Evolutionary conservation across 2,888 invertebrate genomes (phyloP).

Genomic region (Thalpophila matura): DNA sequence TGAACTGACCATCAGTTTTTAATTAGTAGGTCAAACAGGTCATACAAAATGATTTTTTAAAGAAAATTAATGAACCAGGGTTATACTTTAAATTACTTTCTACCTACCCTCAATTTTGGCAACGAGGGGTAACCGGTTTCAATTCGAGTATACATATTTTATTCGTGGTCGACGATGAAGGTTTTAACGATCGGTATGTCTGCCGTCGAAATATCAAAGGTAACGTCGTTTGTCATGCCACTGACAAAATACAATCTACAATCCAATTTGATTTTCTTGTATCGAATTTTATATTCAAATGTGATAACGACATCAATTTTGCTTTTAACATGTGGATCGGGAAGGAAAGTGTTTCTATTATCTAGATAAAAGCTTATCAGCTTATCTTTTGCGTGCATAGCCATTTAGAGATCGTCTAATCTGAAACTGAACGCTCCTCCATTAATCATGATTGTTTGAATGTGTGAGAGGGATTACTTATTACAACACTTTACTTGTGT

Average conservation of each 20-base stretch:
- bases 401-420: neutral
- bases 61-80: too few species aligned
- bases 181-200: slow-evolving; percentile 32
- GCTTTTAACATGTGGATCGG: neutral
- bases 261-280: slow-evolving; percentile 29
- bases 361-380: neutral
- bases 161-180: slow-evolving; percentile 22
- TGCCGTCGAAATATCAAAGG: slow-evolving; percentile 27
- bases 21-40: too few species aligned
- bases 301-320: slow-evolving; percentile 13
- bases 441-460: too few species aligned
- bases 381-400: neutral
- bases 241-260: slow-evolving; percentile 28
- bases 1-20: too few species aligned
- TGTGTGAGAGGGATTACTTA: too few species aligned
- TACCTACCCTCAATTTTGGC: neutral
- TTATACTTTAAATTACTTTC: too few species aligned
- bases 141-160: slow-evolving; percentile 40
- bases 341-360: neutral
- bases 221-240: slow-evolving; percentile 28
- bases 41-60: too few species aligned
- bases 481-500: too few species aligned
- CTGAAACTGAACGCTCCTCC: too few species aligned
- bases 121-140: slow-evolving; percentile 8
- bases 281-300: slow-evolving; percentile 22